Conservation (phyloP, 2,888 invertebrate genomes). For the Sinohyriopsis cumingii region DNA sequence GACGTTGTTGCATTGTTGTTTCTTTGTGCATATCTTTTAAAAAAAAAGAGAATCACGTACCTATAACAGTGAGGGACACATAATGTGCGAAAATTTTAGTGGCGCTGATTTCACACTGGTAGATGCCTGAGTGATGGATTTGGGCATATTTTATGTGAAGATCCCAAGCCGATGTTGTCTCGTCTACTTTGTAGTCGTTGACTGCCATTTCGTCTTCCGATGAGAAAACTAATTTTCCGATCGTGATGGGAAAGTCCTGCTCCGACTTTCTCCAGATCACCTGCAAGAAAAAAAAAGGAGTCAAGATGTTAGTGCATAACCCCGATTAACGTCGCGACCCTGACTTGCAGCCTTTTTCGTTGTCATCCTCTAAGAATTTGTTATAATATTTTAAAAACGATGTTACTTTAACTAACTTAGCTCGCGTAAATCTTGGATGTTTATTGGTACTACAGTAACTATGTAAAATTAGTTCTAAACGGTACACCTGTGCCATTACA, state of each 20-base stretch:
- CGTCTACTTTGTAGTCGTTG: conserved; percentile 24
- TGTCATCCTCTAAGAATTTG: no score
- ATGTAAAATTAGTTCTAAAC: no score
- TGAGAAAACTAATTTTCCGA: conserved; percentile 21
- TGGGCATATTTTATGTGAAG: conserved; percentile 29
- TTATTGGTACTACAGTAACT: no score
- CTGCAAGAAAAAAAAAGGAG: conserved; percentile 8
- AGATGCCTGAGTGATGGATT: conserved; percentile 24
- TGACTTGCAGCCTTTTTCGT: no score
- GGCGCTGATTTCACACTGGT: conserved; percentile 40
- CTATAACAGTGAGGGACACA: conserved; percentile 24
- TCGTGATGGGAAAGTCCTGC: conserved; percentile 29
- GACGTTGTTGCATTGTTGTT: no score
- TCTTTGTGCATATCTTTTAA: not conserved
- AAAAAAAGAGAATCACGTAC: conserved; percentile 14
- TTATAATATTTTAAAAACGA: no score
- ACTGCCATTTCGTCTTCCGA: conserved; percentile 35
- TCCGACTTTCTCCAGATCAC: conserved; percentile 34
- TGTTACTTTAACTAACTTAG: no score
- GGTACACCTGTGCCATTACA: no score
- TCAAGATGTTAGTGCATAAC: no score
- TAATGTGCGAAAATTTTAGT: conserved; percentile 25
- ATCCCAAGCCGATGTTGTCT: conserved; percentile 28
- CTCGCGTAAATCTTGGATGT: no score
- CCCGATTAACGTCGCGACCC: no score